A percentile compares a stretch with the other conserved stretches of the same genome.
phyloP scores from a whole-genome alignment of 2,797 vertebrate species.

The Psittacula derbiana region DNA sequence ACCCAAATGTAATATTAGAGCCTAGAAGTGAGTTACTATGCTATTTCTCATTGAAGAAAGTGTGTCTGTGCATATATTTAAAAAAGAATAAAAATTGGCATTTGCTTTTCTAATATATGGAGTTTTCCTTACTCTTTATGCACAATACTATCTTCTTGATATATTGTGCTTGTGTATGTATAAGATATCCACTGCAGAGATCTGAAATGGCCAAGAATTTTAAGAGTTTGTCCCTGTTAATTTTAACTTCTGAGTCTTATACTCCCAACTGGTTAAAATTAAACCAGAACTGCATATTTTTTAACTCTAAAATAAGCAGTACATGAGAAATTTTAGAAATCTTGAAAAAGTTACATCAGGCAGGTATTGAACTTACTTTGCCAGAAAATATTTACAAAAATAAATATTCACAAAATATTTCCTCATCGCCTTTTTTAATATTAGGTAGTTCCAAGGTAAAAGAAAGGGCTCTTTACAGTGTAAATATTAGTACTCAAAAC shows the following conservation, averaged over 20 bases:
- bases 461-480: neutral
- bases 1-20: neutral
- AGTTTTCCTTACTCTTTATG: neutral
- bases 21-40: neutral
- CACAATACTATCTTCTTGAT: neutral
- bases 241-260: neutral
- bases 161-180: neutral
- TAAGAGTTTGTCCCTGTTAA: neutral
- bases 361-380: neutral
- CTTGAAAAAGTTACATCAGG: neutral
- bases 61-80: neutral
- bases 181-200: neutral
- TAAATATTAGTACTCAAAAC: neutral
- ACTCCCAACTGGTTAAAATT: neutral
- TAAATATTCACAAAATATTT: neutral
- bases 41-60: neutral
- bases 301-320: neutral
- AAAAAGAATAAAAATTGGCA: neutral
- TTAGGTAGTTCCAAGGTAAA: neutral
- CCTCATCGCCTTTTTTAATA: neutral
- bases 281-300: neutral
- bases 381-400: neutral
- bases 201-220: neutral
- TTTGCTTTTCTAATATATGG: neutral
- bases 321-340: neutral